Conservation (phyloP, 2,888 invertebrate genomes). For the Hymenopus coronatus region DNA sequence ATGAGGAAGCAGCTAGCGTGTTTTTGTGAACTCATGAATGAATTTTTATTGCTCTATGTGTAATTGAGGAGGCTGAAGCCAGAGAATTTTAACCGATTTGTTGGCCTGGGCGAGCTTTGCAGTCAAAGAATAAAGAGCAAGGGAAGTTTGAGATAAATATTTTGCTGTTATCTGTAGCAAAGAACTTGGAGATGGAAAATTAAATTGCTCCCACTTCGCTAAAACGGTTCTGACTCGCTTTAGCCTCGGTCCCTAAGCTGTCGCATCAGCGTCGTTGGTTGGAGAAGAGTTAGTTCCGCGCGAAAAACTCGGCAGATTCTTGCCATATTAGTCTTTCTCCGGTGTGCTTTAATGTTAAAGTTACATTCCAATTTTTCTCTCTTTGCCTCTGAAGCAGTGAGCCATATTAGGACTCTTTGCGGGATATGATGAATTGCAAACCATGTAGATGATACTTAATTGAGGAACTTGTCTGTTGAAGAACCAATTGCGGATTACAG, state of each 20-base stretch:
- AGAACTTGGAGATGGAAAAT: neutral
- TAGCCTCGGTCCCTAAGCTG: neutral
- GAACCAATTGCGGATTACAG: too few species aligned
- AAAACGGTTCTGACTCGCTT: neutral
- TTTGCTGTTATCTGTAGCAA: neutral
- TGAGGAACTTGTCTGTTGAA: too few species aligned
- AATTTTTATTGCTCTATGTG: neutral
- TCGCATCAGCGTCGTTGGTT: neutral
- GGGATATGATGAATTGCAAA: too few species aligned
- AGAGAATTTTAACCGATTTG: neutral
- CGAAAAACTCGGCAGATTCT: neutral
- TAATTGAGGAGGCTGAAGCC: neutral
- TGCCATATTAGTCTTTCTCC: neutral
- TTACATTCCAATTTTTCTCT: too few species aligned
- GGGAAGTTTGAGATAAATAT: neutral
- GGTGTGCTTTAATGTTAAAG: too few species aligned
- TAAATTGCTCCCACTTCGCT: neutral
- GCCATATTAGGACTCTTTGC: too few species aligned
- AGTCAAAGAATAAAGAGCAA: neutral
- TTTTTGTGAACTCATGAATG: constrained; percentile 2
- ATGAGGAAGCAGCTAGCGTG: neutral
- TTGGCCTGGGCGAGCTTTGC: neutral
- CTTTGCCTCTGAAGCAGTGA: too few species aligned
- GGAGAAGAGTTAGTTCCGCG: neutral
- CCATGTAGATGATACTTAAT: too few species aligned